These are phyloP conservation scores for Chloroceryle amazona DNA, from an alignment of 2,797 vertebrate species.

Conservation along the genomic window DNA sequence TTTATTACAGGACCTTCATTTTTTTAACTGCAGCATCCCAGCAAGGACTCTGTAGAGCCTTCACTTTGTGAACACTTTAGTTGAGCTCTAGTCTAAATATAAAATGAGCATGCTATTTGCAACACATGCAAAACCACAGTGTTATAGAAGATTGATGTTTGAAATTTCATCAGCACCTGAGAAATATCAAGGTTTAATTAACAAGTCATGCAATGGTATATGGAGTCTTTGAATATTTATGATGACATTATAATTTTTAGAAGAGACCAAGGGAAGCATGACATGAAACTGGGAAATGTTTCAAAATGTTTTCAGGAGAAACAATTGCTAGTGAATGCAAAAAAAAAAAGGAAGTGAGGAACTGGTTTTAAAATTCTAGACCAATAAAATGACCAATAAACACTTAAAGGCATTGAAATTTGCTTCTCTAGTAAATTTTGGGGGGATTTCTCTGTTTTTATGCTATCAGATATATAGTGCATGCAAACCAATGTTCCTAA, in stretches of 20 bases:
- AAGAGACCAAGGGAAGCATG: conserved; percentile 61
- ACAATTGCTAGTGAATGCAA: not conserved
- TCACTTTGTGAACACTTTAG: not conserved
- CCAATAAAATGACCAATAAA: not conserved
- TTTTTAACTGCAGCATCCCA: not conserved
- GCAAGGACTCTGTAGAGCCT: not conserved
- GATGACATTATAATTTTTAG: conserved; percentile 68
- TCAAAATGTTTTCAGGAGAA: conserved; percentile 43
- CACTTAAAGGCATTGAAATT: not conserved
- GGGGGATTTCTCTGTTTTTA: not conserved
- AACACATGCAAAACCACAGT: conserved; percentile 16
- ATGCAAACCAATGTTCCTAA: not conserved
- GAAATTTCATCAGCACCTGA: conserved; percentile 60
- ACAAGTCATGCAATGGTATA: conserved; percentile 42
- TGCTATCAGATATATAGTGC: not conserved
- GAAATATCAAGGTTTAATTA: conserved; percentile 75
- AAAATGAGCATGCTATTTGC: not conserved
- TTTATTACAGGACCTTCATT: not conserved
- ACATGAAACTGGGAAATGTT: conserved; percentile 51
- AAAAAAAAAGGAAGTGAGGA: not conserved
- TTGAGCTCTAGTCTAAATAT: not conserved
- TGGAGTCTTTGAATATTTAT: conserved; percentile 74
- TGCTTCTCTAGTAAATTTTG: not conserved
- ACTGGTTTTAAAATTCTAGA: not conserved
- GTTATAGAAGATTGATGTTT: conserved; percentile 55